Evolutionary conservation across 2,113 vertebrate genomes (phyloP).

Genomic region (Bufo bufo): DNA sequence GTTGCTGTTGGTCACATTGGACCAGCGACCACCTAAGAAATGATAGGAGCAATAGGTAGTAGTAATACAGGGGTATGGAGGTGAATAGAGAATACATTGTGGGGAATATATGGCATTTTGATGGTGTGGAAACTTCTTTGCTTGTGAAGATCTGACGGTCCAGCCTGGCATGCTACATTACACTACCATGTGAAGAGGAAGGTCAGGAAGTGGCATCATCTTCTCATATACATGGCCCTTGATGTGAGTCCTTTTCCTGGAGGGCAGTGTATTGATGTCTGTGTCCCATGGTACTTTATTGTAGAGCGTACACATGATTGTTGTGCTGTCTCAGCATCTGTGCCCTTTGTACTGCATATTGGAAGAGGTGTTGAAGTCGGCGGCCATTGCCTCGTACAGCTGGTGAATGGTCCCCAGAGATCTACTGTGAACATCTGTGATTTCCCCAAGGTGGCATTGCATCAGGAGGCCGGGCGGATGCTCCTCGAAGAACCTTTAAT

Average conservation of each 20-base stretch:
- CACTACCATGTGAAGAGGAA: neutral
- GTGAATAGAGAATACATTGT: too few species aligned
- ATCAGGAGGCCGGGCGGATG: neutral
- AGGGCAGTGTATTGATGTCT: neutral
- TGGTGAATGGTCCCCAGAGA: neutral
- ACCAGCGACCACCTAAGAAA: neutral
- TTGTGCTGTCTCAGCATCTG: neutral
- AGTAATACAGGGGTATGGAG: neutral
- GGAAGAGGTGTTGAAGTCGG: constrained; percentile 20
- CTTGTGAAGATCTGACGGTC: neutral
- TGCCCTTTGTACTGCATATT: constrained; percentile 3
- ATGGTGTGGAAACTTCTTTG: neutral
- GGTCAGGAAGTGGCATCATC: neutral
- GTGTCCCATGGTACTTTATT: neutral
- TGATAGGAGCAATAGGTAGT: neutral
- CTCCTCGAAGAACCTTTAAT: neutral
- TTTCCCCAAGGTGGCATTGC: constrained; percentile 40
- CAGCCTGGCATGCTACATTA: neutral
- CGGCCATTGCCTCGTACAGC: neutral
- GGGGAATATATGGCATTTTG: neutral
- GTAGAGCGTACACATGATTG: neutral
- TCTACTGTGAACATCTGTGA: neutral
- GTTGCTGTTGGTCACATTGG: neutral
- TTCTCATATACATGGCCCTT: neutral
- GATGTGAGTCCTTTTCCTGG: neutral